Conservation (phyloP, 2,113 vertebrate genomes). For the Gila orcuttii region DNA sequence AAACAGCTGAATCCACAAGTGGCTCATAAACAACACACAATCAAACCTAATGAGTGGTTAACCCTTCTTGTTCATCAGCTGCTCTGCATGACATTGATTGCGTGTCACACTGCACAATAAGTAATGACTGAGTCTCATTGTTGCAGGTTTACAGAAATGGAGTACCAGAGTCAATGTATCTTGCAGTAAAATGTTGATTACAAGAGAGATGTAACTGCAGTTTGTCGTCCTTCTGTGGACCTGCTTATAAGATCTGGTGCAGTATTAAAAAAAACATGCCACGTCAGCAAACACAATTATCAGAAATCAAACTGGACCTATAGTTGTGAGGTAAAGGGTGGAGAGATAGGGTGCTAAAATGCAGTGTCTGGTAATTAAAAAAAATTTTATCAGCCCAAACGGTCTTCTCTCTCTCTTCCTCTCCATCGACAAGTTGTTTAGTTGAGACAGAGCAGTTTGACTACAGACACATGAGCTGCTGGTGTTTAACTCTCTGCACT, state of each 20-base stretch:
- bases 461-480: slow-evolving; percentile 84
- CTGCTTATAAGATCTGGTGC: slow-evolving; percentile 69
- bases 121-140: slow-evolving; percentile 35
- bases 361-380: slow-evolving; percentile 96
- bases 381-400: slow-evolving; percentile 84
- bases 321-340: slow-evolving; percentile 71
- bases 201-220: slow-evolving; percentile 86
- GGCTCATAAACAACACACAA: slow-evolving; percentile 39
- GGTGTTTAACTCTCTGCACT: slow-evolving; percentile 81
- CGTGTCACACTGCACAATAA: slow-evolving; percentile 33
- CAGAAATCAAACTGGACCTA: slow-evolving; percentile 93
- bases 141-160: slow-evolving; percentile 74
- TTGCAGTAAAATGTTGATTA: slow-evolving; percentile 81
- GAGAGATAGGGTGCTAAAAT: slow-evolving; percentile 74
- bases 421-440: slow-evolving; percentile 81
- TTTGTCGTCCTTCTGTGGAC: slow-evolving; percentile 88
- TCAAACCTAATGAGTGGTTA: slow-evolving; percentile 52
- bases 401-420: slow-evolving; percentile 73
- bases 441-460: slow-evolving; percentile 83
- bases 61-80: slow-evolving; percentile 42
- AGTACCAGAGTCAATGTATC: slow-evolving; percentile 83
- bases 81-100: slow-evolving; percentile 25
- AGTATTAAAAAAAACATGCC: slow-evolving; percentile 77
- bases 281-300: slow-evolving; percentile 93
- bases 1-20: slow-evolving; percentile 57